phyloP scores from a whole-genome alignment of 2,797 vertebrate genomes.

The Alca torda region DNA sequence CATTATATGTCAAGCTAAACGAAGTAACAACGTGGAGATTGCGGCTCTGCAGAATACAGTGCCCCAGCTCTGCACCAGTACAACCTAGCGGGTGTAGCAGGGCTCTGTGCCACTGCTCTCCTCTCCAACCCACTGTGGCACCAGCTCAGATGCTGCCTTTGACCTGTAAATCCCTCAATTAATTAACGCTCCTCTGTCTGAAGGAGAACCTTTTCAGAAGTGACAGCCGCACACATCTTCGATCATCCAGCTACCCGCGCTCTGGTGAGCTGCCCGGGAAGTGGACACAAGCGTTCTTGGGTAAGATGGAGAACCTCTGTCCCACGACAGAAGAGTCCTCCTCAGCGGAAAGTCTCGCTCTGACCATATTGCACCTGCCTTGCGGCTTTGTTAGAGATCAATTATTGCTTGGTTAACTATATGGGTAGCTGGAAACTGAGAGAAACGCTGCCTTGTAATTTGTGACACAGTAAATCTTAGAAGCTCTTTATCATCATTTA shows the following conservation, averaged over 20 bases:
- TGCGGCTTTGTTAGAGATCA: neutral
- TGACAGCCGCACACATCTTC: neutral
- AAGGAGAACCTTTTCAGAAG: neutral
- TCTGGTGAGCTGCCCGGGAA: neutral
- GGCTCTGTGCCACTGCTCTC: neutral
- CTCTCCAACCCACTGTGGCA: neutral
- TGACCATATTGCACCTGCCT: neutral
- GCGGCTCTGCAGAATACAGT: neutral
- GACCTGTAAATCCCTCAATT: neutral
- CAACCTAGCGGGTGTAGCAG: neutral
- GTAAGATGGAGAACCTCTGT: neutral
- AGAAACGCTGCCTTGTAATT: neutral
- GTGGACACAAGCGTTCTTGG: neutral
- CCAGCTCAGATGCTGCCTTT: neutral
- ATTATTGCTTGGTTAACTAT: conserved; percentile 11
- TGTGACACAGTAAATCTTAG: neutral
- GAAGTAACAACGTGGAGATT: neutral
- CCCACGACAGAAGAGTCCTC: neutral
- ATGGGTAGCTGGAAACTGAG: neutral
- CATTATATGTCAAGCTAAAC: neutral
- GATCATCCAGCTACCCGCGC: neutral
- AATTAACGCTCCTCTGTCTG: neutral
- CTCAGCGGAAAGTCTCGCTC: neutral
- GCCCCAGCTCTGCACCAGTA: neutral
- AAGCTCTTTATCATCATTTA: conserved; percentile 26